Base-by-base conservation (phyloP, 1,140 invertebrate species). In the Drosophila sturtevanti region DNA sequence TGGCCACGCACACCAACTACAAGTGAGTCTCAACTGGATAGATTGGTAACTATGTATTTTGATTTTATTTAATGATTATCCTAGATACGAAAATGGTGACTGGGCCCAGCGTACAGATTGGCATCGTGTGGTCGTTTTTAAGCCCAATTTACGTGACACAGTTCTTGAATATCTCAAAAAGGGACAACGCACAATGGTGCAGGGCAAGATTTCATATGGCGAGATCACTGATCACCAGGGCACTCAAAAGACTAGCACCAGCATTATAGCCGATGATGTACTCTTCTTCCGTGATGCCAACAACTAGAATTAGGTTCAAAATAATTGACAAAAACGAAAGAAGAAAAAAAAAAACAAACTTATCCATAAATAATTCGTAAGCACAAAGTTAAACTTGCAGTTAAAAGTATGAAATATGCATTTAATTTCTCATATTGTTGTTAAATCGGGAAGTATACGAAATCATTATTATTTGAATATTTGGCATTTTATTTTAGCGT, bases 71-170 rank as follows among this genome's bases (percentile, higher is more conserved):
- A 11, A 14, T 14, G 41, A 2, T 3, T 0, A 51, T 64, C 6
- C 70, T 12, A 91, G 79, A 87, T 95, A 95, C 92, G 94, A 95
- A 84, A 94, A 93, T 92, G 97, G 96, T 16, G 96, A 97, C 84
- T 93, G 96, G 80, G 92, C 96, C 10, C 97, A 98, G 90, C 95
- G 96, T 79, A 98, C 97, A 16, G 97, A 98, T 71, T 98, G 97
- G 98, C 98, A 99, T 90, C 94, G 96, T 81, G 92, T 98, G 56
- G 96, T 96, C 80, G 95, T 98, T 4, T 99, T 98, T 87, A 97
- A 96, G 89, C 97, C 97, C 3, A 93, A 93, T 58, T 93, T 99
- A 1, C 92, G 97, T 22, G 96, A 98, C 12, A 94, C 93, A 12
- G 95, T 97, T 0, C 94, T 95, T 74, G 95, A 95, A 79, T 97